Conservation (phyloP, 1,140 invertebrate species). For the Drosophila micromelanica region DNA sequence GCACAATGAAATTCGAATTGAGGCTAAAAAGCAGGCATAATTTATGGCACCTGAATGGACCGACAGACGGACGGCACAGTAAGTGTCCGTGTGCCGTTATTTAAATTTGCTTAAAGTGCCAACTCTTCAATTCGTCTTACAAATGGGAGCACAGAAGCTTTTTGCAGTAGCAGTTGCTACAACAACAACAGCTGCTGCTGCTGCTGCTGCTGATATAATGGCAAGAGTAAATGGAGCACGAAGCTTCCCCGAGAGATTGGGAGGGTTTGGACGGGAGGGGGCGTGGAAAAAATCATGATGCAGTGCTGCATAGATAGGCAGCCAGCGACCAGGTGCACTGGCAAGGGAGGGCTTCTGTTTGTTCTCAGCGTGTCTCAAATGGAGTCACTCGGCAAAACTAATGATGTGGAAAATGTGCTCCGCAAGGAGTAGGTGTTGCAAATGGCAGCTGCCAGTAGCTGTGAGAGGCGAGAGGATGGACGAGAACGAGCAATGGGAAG, state of each 20-base stretch:
- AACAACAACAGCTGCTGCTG: not conserved
- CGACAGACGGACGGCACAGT: constrained; percentile 16
- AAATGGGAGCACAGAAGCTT: constrained; percentile 50
- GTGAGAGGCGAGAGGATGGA: too few relatives aligned
- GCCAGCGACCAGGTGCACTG: constrained; percentile 41
- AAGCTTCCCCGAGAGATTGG: constrained; percentile 27
- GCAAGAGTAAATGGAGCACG: constrained; percentile 74
- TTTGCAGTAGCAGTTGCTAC: constrained; percentile 3
- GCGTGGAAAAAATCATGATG: constrained; percentile 34
- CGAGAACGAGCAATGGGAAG: not conserved
- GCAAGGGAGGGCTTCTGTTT: constrained; percentile 41
- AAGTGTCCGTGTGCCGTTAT: constrained; percentile 53
- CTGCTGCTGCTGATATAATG: constrained; percentile 41
- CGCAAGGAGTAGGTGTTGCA: constrained; percentile 51
- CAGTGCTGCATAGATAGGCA: constrained; percentile 31
- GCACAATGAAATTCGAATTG: constrained; percentile 66
- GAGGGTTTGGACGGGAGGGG: too few relatives aligned
- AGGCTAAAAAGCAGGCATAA: constrained; percentile 79
- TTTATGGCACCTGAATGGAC: constrained; percentile 72
- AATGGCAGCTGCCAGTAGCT: constrained; percentile 39
- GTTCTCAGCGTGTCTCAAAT: constrained; percentile 64
- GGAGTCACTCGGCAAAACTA: constrained; percentile 80
- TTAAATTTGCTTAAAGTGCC: constrained; percentile 71
- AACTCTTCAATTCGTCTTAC: constrained; percentile 64
- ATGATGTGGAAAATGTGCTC: constrained; percentile 82